phyloP scores from a whole-genome alignment of 2,888 invertebrate genomes.

The Tenthredo mesomela region DNA sequence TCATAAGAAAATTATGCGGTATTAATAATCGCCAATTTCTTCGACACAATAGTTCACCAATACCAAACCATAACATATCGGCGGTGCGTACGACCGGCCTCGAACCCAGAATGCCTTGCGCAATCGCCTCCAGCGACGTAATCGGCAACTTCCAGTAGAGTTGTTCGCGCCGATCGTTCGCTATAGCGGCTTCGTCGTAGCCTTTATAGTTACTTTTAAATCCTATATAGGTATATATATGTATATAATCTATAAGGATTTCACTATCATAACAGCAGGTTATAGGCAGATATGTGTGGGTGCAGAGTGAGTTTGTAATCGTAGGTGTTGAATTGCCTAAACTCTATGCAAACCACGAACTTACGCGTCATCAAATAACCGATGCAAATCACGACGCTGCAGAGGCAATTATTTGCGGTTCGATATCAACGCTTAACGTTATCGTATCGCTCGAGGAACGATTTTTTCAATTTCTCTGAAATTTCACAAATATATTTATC shows the following conservation, averaged over 20 bases:
- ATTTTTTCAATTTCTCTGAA: background rate
- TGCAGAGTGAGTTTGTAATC: background rate
- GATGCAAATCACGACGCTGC: background rate
- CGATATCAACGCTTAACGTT: background rate
- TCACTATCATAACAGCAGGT: background rate
- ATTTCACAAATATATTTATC: background rate
- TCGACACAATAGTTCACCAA: background rate
- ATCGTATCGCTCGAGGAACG: background rate
- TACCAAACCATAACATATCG: slow-evolving; percentile 50
- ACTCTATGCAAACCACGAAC: slow-evolving; percentile 38
- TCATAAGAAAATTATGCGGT: too few relatives aligned
- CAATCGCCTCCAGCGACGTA: slow-evolving; percentile 67
- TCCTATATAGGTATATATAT: background rate
- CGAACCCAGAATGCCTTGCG: slow-evolving; percentile 69
- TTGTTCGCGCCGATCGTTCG: background rate
- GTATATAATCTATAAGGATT: background rate
- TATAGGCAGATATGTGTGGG: too few relatives aligned
- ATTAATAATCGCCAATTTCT: background rate
- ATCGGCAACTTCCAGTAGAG: slow-evolving; percentile 56
- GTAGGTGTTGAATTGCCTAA: slow-evolving; percentile 14
- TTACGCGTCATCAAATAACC: slow-evolving; percentile 2
- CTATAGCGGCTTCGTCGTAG: background rate
- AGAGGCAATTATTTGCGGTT: background rate
- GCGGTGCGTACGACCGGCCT: slow-evolving; percentile 68
- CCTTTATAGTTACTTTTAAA: slow-evolving; percentile 19